These are phyloP conservation scores for Actinia tenebrosa DNA, from an alignment of 64 coral and sea anemone genomes.

Conservation along the genomic window DNA sequence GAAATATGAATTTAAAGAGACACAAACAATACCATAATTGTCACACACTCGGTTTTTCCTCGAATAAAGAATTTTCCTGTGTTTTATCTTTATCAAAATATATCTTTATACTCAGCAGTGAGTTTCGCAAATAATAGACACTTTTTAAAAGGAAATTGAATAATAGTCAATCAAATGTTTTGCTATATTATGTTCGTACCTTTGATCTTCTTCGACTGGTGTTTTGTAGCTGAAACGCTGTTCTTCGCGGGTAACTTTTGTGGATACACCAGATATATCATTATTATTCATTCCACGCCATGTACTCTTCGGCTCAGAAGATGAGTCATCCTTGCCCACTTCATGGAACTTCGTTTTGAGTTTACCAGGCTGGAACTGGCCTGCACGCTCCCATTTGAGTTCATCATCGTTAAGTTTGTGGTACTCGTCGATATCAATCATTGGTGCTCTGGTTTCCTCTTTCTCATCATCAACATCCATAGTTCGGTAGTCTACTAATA, in stretches of 20 bases:
- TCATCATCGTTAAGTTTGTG: slow-evolving; percentile 30
- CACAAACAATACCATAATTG: background rate
- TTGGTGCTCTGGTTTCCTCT: slow-evolving; percentile 4
- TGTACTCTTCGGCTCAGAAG: background rate
- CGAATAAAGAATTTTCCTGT: background rate
- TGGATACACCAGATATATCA: background rate
- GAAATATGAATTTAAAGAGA: background rate
- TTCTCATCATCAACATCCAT: slow-evolving; percentile 27
- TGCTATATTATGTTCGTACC: background rate
- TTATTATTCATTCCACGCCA: background rate
- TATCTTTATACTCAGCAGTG: background rate
- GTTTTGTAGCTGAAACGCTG: background rate
- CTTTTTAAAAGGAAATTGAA: background rate
- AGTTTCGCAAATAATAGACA: background rate
- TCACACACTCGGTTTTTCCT: background rate
- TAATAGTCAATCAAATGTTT: background rate
- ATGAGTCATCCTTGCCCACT: background rate
- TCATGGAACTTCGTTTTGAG: slow-evolving; percentile 15
- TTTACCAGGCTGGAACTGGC: slow-evolving; percentile 24
- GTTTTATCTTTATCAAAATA: background rate
- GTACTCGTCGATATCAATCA: slow-evolving; percentile 18
- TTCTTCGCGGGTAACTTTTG: background rate
- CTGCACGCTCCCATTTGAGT: slow-evolving; percentile 19
- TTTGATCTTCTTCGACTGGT: slow-evolving; percentile 14
- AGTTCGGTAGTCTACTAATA: background rate